Evolutionary conservation across 2,797 vertebrate genomes (phyloP).

Genomic region (Adrianichthys oophorus): DNA sequence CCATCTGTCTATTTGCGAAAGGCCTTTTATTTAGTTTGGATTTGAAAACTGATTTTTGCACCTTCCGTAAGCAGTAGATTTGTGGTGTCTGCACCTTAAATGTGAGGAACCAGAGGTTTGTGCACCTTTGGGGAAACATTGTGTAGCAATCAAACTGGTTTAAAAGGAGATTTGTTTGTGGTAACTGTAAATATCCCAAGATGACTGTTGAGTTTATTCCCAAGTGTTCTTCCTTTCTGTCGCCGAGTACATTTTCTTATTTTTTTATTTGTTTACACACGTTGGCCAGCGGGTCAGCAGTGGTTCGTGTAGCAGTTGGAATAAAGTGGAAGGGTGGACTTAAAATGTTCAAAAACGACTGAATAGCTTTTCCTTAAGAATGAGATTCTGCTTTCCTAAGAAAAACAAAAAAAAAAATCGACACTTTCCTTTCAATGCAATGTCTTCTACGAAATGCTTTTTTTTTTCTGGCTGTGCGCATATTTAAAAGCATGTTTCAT

Average conservation of each 20-base stretch:
- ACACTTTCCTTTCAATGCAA: conserved; percentile 51
- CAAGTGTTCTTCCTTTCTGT: conserved; percentile 67
- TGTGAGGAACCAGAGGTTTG: conserved; percentile 73
- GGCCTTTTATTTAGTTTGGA: conserved; percentile 30
- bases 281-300: conserved; percentile 31
- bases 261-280: conserved; percentile 34
- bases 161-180: conserved; percentile 40
- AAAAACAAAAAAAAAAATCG: conserved; percentile 15
- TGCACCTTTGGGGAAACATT: conserved; percentile 71
- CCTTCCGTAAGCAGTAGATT: conserved; percentile 55
- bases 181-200: conserved; percentile 70
- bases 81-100: conserved; percentile 74
- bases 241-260: conserved; percentile 35
- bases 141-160: conserved; percentile 69
- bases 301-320: conserved; percentile 29
- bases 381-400: conserved; percentile 23
- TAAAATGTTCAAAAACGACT: conserved; percentile 21
- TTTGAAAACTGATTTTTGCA: conserved; percentile 56
- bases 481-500: conserved; percentile 32
- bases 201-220: conserved; percentile 73
- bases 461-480: conserved; percentile 33
- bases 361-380: conserved; percentile 32
- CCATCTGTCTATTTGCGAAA: conserved; percentile 41
- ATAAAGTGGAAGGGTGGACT: conserved; percentile 20
- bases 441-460: conserved; percentile 33